Base-by-base conservation (phyloP, 2,888 invertebrate species). In the Eulithis prunata region DNA sequence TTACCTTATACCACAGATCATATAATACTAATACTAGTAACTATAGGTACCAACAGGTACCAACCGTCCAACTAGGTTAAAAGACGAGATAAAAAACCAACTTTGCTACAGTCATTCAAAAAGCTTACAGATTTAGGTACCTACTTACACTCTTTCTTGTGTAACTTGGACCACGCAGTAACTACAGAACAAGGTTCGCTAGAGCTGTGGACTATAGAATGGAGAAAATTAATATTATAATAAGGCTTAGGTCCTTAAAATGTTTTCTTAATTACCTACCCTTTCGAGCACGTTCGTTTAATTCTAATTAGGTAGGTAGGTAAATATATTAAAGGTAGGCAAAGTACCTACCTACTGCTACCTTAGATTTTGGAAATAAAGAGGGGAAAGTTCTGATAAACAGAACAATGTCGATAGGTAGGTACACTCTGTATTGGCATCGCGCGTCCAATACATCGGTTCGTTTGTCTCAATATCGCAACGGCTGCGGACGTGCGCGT, bases 391-490 rank as follows among this genome's bases (percentile, higher is more conserved):
- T 21, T 54, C 41, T 57, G 53, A 64, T 57, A 69, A 38, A 51
- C 57, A 65, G 43, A 28, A 43, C 41, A 32, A 45, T 53, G 57
- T 62, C 21, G 21, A 21, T 21, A 21, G 21, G 21, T 52, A 28
- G 47, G 55, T 45, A 45, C 51, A 64, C 41, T 60, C 59, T 49
- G 65, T 68, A 68, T 68, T 69, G 68, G 65, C 67, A 72, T 71
- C 74, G 53, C 53, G 65, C 47, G 49, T 73, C 75, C 84, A 82
- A 86, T 86, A 81, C 83, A 77, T 75, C 83, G 86, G 86, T 89
- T 90, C 89, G 87, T 90, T 90, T 89, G 83, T 88, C 87, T 87
- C 88, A 88, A 89, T 89, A 86, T 83, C 82, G 78, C 81, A 76
- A 76, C 77, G 75, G 73, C 74, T 79, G 76, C 57, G 61, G 51